These are phyloP conservation scores for Tympanoctomys barrerae DNA, from an alignment of 2,797 vertebrate genomes.

Conservation along the genomic window DNA sequence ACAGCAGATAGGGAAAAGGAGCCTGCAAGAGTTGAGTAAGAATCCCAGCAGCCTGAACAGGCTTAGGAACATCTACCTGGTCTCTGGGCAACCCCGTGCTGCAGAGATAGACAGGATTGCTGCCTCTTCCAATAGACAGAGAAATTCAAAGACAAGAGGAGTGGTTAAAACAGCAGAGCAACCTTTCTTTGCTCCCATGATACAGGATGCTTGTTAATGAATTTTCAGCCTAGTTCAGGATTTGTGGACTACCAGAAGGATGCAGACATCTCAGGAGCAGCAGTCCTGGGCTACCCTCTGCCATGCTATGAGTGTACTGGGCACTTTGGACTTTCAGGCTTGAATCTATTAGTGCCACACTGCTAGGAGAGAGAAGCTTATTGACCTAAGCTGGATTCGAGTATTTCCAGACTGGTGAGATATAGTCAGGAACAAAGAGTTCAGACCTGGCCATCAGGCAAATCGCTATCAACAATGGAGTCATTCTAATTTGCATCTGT, in stretches of 20 bases:
- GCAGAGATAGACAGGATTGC: neutral
- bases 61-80: neutral
- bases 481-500: neutral
- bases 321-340: neutral
- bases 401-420: neutral
- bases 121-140: neutral
- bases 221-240: neutral
- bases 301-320: neutral
- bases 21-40: neutral
- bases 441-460: neutral
- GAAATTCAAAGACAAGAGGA: constrained; percentile 6
- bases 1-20: neutral
- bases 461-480: neutral
- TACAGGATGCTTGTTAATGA: neutral
- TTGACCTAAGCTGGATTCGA: neutral
- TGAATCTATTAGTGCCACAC: neutral
- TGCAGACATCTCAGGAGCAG: neutral
- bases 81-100: neutral
- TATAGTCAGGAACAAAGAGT: neutral
- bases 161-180: neutral
- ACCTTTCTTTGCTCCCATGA: neutral
- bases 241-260: neutral
- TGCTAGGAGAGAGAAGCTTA: neutral
- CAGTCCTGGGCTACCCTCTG: neutral
- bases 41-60: neutral